A percentile compares a stretch with the other conserved stretches of the same genome.
Conservation (phyloP, 2,888 invertebrate genomes). For the Epsilonema sp. region DNA sequence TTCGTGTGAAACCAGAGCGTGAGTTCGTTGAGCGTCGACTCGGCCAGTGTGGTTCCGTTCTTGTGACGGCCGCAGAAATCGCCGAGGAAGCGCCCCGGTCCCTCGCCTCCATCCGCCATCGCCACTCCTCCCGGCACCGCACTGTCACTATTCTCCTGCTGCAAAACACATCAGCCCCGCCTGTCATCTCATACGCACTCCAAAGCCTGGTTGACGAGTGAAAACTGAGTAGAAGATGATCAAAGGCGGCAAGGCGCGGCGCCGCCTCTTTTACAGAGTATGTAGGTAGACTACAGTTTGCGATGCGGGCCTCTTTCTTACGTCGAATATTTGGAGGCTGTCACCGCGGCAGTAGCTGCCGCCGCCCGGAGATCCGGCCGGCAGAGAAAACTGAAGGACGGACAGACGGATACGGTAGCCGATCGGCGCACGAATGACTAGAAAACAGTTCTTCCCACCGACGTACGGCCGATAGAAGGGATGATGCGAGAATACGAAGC, state of each 20-base stretch:
- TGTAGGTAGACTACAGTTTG: too few species aligned
- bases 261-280: too few species aligned
- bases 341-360: slow-evolving; percentile 11
- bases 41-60: slow-evolving; percentile 7
- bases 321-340: slow-evolving; percentile 10
- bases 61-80: slow-evolving; percentile 8
- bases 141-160: too few species aligned
- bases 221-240: too few species aligned
- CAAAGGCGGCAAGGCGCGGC: too few species aligned
- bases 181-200: too few species aligned
- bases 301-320: too few species aligned
- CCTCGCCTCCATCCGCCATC: slow-evolving; percentile 1
- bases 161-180: too few species aligned
- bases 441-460: slow-evolving; percentile 8
- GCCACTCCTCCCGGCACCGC: too few species aligned
- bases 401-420: slow-evolving; percentile 8
- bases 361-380: too few species aligned
- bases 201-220: too few species aligned
- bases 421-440: slow-evolving; percentile 6
- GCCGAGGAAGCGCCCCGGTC: slow-evolving; percentile 10
- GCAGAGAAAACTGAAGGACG: slow-evolving; percentile 8
- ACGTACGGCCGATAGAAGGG: slow-evolving; percentile 9
- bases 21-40: slow-evolving; percentile 9
- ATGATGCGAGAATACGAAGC: slow-evolving; percentile 7
- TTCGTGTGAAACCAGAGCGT: slow-evolving; percentile 11